A percentile compares a stretch with the other conserved stretches of the same genome.
phyloP scores from a whole-genome alignment of 2,113 vertebrate species.

The Argyrosomus japonicus region DNA sequence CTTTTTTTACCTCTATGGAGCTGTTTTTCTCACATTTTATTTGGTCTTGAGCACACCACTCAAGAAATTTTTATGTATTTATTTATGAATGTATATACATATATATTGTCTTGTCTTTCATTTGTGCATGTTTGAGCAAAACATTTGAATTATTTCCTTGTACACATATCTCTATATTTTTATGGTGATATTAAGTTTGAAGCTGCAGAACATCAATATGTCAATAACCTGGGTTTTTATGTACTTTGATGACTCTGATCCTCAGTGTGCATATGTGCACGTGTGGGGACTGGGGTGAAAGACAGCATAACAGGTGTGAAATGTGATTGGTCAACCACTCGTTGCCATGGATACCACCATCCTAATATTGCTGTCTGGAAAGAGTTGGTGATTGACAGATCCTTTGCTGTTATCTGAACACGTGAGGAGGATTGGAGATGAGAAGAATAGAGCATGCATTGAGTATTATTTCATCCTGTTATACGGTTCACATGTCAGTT shows the following conservation, averaged over 20 bases:
- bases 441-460: neutral
- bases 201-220: no score
- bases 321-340: neutral
- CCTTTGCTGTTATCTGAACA: neutral
- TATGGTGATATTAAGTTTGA: neutral
- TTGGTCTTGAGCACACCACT: no score
- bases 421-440: neutral
- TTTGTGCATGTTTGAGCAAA: neutral
- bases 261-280: neutral
- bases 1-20: no score
- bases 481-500: neutral
- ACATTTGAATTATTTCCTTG: neutral
- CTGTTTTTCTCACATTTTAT: no score
- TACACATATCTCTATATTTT: neutral
- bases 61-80: no score
- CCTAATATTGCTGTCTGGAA: neutral
- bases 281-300: neutral
- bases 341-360: neutral
- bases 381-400: neutral
- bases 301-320: neutral
- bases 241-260: neutral
- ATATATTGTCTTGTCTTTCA: neutral
- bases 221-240: neutral
- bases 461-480: neutral
- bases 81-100: no score